Evolutionary conservation across 2,113 vertebrate genomes (phyloP).

Genomic region (Chiloscyllium plagiosum): DNA sequence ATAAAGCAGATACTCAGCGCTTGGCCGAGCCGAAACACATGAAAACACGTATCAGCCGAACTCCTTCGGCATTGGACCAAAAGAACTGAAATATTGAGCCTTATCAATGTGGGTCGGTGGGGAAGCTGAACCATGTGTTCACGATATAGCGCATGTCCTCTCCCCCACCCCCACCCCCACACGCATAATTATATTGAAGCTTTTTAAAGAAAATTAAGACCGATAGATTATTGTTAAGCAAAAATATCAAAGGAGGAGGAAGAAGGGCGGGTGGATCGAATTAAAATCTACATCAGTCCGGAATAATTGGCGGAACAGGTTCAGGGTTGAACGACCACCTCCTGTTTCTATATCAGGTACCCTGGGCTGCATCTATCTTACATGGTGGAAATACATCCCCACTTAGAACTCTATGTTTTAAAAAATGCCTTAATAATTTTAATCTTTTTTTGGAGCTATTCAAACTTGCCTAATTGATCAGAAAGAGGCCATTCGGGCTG

Average conservation of each 20-base stretch:
- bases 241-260: not conserved
- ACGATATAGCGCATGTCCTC: not conserved
- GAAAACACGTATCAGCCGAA: not conserved
- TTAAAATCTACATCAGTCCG: not conserved
- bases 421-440: not conserved
- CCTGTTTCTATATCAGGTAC: not conserved
- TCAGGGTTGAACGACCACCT: not conserved
- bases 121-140: not conserved
- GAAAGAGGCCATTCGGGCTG: not conserved
- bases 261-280: not conserved
- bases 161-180: not conserved
- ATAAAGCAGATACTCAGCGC: not conserved
- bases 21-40: not conserved
- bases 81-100: not conserved
- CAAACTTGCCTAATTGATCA: not conserved
- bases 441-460: not conserved
- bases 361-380: not conserved
- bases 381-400: not conserved
- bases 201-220: not conserved
- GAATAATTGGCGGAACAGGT: not conserved
- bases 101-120: not conserved
- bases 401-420: not conserved
- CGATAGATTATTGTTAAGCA: not conserved
- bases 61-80: not conserved
- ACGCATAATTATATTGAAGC: not conserved